These are phyloP conservation scores for Temnothorax rugatulus DNA, from an alignment of 2,888 invertebrate species.

Conservation along the genomic window DNA sequence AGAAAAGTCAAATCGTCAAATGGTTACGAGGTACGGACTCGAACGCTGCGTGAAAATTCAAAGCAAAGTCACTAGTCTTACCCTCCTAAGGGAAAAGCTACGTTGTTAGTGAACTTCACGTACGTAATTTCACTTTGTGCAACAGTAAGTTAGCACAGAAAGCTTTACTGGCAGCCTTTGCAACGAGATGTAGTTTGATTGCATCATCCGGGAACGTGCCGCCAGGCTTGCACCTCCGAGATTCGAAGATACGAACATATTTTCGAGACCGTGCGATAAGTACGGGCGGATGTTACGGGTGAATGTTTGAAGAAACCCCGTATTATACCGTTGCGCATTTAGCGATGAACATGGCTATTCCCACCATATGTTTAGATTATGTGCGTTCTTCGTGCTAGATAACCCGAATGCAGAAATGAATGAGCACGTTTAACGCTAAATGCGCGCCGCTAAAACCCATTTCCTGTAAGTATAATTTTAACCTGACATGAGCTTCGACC, in stretches of 20 bases:
- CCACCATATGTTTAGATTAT: neutral
- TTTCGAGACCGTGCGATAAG: conserved; percentile 45
- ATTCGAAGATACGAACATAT: conserved; percentile 56
- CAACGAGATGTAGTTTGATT: conserved; percentile 75
- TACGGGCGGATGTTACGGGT: conserved; percentile 32
- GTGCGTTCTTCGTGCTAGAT: neutral
- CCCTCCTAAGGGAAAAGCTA: conserved; percentile 67
- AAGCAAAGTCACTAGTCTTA: conserved; percentile 70
- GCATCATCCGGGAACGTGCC: conserved; percentile 63
- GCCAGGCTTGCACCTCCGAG: conserved; percentile 60
- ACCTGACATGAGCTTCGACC: neutral
- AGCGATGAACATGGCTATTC: conserved; percentile 15
- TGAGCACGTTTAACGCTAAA: conserved; percentile 31
- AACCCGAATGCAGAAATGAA: conserved; percentile 15
- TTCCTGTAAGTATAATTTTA: neutral
- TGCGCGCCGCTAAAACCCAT: neutral
- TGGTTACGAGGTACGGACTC: conserved; percentile 66
- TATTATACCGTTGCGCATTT: conserved; percentile 7
- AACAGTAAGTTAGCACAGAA: conserved; percentile 76
- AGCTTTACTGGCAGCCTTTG: conserved; percentile 77
- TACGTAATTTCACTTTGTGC: conserved; percentile 77
- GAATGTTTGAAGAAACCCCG: conserved; percentile 15
- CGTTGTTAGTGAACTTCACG: conserved; percentile 76
- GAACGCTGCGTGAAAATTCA: conserved; percentile 69
- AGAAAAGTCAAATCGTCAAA: conserved; percentile 57